Evolutionary conservation across 2,113 vertebrate genomes (phyloP).

Genomic region (Myotis lucifugus): DNA sequence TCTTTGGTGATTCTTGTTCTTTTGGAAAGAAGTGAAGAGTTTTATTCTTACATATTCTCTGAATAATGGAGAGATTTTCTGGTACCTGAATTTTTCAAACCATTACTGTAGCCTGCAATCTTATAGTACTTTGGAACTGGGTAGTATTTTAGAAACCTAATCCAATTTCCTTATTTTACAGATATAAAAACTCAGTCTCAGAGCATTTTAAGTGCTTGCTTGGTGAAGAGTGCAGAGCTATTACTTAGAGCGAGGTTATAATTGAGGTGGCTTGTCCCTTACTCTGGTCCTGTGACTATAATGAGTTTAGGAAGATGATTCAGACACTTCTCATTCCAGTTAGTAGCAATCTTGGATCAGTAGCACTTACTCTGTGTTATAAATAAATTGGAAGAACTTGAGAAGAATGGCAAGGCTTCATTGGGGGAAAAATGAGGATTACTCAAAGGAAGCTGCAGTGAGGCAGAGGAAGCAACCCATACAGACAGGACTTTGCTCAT

Average conservation of each 20-base stretch:
- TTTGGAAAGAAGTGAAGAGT: slow-evolving; percentile 32
- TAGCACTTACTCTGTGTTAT: slow-evolving; percentile 26
- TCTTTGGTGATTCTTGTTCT: slow-evolving; percentile 60
- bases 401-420: neutral
- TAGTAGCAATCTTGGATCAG: neutral
- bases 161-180: neutral
- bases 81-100: slow-evolving; percentile 53
- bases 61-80: slow-evolving; percentile 61
- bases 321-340: neutral
- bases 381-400: slow-evolving; percentile 36
- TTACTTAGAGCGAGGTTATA: neutral
- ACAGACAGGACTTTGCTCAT: slow-evolving; percentile 8
- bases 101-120: slow-evolving; percentile 28
- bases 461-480: slow-evolving; percentile 19
- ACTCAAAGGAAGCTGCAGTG: slow-evolving; percentile 35
- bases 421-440: neutral
- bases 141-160: neutral
- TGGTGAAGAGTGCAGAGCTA: neutral
- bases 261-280: neutral
- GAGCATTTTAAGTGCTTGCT: neutral
- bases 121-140: neutral
- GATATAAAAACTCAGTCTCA: neutral
- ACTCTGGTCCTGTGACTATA: neutral
- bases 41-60: slow-evolving; percentile 51
- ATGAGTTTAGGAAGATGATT: slow-evolving; percentile 23